These are phyloP conservation scores for Leptura quadrifasciata DNA, from an alignment of 2,888 invertebrate genomes.

Conservation along the genomic window DNA sequence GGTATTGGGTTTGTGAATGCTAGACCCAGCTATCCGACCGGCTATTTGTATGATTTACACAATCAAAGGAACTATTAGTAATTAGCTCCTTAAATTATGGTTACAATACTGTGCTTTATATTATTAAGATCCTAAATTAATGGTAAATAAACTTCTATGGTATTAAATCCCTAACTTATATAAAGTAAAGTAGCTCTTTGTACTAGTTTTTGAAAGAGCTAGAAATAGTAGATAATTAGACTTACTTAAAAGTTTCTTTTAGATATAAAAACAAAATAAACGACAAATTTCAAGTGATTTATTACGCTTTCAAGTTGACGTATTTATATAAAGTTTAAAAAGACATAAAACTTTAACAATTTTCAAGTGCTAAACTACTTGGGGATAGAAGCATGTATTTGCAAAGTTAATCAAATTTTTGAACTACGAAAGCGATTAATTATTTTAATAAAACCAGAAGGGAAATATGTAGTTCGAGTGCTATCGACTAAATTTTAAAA, in stretches of 20 bases:
- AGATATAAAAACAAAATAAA: slow-evolving; percentile 8
- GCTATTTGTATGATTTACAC: too few species aligned
- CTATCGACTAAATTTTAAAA: background rate
- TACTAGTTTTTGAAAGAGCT: background rate
- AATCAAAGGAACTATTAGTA: too few species aligned
- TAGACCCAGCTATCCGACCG: too few species aligned
- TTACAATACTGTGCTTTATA: background rate
- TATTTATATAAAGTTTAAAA: slow-evolving; percentile 16
- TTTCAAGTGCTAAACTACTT: slow-evolving; percentile 3
- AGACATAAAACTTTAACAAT: slow-evolving; percentile 3
- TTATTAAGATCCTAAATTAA: background rate
- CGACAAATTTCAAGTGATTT: slow-evolving; percentile 23
- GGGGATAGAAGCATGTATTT: background rate
- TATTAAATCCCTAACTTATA: background rate
- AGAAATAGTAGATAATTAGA: background rate
- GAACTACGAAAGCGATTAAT: background rate
- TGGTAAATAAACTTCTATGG: background rate
- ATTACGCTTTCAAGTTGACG: slow-evolving; percentile 14
- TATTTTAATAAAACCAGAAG: background rate
- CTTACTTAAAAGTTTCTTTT: background rate
- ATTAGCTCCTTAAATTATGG: too few species aligned
- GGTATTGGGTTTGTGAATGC: too few species aligned
- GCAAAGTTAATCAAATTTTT: slow-evolving; percentile 6
- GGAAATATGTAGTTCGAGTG: background rate
- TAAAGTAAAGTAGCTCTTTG: background rate